Evolutionary conservation across 2,888 invertebrate species (phyloP), one percentile per base, ranked within the genome.

Genomic region (Microplitis manilae): DNA sequence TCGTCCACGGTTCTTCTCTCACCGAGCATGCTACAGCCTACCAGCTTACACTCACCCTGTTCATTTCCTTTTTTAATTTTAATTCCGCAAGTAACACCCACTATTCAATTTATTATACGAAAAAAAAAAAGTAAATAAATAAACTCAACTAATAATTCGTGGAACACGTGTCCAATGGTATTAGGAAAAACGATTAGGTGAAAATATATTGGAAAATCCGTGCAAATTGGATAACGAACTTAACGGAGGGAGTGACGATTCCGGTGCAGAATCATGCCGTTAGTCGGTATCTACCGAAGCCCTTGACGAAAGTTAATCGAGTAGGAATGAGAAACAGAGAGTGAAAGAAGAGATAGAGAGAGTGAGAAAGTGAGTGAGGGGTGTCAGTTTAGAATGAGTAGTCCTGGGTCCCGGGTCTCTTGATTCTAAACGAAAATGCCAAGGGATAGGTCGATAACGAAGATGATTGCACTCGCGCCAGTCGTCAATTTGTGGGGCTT

Each of bases 401-500:
- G 38, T 65, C 30, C 30, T 30, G 2, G 30, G 30, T 30, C 30
- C 30, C 30, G 30, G 30, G 30, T 30, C 65, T 73, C 40, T 59
- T 67, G 30, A 73, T 65, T 50, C 17, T 30, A 59, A 77, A 77
- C 76, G 76, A 80, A 81, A 79, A 82, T 50, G 80, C 84, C 83
- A 86, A 84, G 84, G 81, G 83, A 39, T 67, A 59, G 67, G 78
- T 85, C 81, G 83, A 81, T 86, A 87, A 86, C 84, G 86, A 87
- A 83, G 84, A 84, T 87, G 86, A 87, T 88, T 88, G 87, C 83
- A 77, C 77, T 85, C 83, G 84, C 83, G 79, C 71, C 77, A 76
- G 77, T 74, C 77, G 77, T 79, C 83, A 84, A 86, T 84, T 84
- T 84, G 85, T 84, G 84, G 85, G 83, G 82, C 82, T 83, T 70